phyloP scores from a whole-genome alignment of 2,797 vertebrate species.

The Melopsittacus undulatus region DNA sequence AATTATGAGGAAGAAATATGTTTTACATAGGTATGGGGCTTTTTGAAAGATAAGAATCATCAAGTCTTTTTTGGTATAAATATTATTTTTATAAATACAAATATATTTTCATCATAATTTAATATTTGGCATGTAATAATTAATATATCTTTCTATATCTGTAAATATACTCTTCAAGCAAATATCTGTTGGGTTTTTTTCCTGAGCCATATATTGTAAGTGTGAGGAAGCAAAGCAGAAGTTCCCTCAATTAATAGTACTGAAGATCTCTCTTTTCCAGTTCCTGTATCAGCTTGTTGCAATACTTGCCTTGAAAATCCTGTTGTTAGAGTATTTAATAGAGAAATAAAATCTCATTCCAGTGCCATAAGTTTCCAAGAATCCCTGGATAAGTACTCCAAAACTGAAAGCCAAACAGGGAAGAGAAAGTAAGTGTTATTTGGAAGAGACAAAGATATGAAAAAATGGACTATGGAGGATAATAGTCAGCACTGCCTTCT shows the following conservation, averaged over 20 bases:
- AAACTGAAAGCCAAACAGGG: background rate
- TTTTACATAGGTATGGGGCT: rapidly evolving
- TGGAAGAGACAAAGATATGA: background rate
- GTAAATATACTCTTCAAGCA: background rate
- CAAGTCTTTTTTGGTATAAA: background rate
- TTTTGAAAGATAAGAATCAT: background rate
- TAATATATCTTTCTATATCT: background rate
- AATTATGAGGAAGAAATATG: background rate
- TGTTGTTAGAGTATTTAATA: background rate
- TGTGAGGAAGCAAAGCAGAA: background rate
- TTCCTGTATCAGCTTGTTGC: background rate
- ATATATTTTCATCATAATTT: background rate
- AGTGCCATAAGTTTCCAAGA: background rate
- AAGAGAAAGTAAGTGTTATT: background rate
- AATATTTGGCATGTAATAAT: background rate
- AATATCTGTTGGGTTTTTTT: background rate
- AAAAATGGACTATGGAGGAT: background rate
- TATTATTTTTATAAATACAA: background rate
- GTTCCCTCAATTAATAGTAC: background rate
- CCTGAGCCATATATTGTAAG: background rate
- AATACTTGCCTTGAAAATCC: background rate
- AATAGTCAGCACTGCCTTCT: background rate
- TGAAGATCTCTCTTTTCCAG: background rate
- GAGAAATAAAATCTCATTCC: background rate
- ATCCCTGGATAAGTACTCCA: background rate